Percentiles rank a stretch among this genome's conserved stretches.
Evolutionary conservation across 2,888 invertebrate species (phyloP).

Genomic region (Sarcophaga variegata): DNA sequence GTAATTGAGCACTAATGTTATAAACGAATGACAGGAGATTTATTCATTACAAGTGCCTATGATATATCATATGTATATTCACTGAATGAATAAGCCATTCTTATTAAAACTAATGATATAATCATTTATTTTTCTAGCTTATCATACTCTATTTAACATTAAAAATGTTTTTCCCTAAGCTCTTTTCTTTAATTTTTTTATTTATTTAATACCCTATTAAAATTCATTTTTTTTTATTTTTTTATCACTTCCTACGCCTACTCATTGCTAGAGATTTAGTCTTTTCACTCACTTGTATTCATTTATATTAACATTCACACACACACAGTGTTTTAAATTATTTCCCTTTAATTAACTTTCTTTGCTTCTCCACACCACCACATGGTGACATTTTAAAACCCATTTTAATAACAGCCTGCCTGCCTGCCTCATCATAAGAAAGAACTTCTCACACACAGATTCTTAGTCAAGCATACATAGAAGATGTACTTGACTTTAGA

Average conservation of each 20-base stretch:
- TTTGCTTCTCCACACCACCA: neutral
- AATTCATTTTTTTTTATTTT: neutral
- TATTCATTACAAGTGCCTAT: too few species aligned
- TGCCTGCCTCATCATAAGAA: neutral
- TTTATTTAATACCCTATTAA: too few species aligned
- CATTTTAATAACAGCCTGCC: too few species aligned
- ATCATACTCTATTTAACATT: too few species aligned
- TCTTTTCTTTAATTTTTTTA: too few species aligned
- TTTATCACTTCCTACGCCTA: neutral
- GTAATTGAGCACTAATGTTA: too few species aligned
- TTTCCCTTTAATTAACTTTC: slow-evolving; percentile 65
- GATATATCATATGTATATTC: too few species aligned
- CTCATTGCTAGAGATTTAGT: neutral
- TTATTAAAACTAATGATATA: too few species aligned
- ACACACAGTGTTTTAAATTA: slow-evolving; percentile 13
- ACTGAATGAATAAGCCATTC: too few species aligned
- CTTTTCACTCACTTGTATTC: neutral
- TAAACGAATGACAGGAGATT: too few species aligned
- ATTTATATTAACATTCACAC: neutral
- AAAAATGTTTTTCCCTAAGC: too few species aligned
- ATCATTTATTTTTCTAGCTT: too few species aligned
- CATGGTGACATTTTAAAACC: neutral
- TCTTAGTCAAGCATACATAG: slow-evolving; percentile 52
- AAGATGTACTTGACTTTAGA: slow-evolving; percentile 65
- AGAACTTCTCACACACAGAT: slow-evolving; percentile 6